Percentiles rank a stretch among this genome's conserved stretches.
These are phyloP conservation scores for Chelonoidis abingdonii DNA, from an alignment of 2,113 vertebrate species.

Conservation along the genomic window DNA sequence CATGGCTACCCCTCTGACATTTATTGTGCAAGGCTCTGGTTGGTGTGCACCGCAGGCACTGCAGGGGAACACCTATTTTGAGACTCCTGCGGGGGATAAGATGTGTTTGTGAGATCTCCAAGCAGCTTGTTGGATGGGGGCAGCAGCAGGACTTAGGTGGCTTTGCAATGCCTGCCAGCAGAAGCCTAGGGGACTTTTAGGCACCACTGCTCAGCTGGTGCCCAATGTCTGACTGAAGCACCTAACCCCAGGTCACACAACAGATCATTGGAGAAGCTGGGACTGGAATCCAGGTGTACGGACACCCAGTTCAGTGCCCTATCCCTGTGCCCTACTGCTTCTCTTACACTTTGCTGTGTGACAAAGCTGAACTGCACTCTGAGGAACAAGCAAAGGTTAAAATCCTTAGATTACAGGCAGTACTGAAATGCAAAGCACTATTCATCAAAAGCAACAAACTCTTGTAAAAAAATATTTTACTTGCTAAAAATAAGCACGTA, in stretches of 20 bases:
- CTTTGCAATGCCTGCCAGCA: too few relatives aligned
- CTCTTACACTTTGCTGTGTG: not conserved
- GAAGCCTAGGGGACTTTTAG: too few relatives aligned
- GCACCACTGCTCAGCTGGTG: not conserved
- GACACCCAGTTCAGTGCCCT: too few relatives aligned
- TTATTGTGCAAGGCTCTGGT: not conserved
- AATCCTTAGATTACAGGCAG: not conserved
- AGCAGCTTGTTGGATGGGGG: not conserved
- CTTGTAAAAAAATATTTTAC: rapidly evolving
- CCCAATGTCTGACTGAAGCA: too few relatives aligned
- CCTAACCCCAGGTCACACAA: not conserved
- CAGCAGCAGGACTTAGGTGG: too few relatives aligned
- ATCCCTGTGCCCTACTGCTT: rapidly evolving
- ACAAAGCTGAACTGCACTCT: not conserved
- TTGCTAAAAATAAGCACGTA: not conserved
- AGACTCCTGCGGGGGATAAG: not conserved
- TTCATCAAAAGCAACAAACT: rapidly evolving
- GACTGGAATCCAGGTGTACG: not conserved
- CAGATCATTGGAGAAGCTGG: rapidly evolving
- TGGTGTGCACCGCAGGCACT: too few relatives aligned
- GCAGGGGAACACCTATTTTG: not conserved
- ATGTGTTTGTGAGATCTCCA: not conserved
- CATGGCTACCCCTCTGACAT: too few relatives aligned
- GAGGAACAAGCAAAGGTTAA: rapidly evolving
- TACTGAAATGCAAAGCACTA: rapidly evolving